Evolutionary conservation across 2,113 vertebrate species (phyloP), one percentile per base, ranked within the genome.

Genomic region (Taurulus bubalis): DNA sequence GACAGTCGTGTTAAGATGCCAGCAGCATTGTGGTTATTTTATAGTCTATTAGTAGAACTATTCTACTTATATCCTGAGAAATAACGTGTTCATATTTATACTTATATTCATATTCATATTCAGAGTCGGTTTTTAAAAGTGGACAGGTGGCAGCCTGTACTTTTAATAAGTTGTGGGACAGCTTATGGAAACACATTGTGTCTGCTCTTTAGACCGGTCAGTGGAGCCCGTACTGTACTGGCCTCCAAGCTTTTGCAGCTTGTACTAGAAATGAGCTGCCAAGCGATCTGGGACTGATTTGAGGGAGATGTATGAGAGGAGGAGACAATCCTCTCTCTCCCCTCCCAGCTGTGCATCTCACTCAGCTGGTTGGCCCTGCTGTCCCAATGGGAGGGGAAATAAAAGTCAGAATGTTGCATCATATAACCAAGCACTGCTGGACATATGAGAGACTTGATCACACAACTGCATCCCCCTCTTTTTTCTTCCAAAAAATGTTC

Each of bases 231-330:
- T n/a, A n/a, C 0, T 75, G 66, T 42, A 22, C 71, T 85, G 78
- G 36, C 77, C 30, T 34, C 47, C 11, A 38, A 30, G 65, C 28
- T 77, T 85, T 36, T 76, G 70, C 85, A 77, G 85, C 77, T 88
- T 84, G 84, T 92, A 60, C 75, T 58, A 75, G 56, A 87, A 45
- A 84, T 84, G 83, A 85, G 72, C 65, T 88, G 90, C 91, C 89
- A 90, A 72, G 67, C 24, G 56, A 69, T 90, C 91, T 92, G 92
- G 86, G 81, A 87, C 71, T 89, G 85, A 91, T 91, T 90, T 90
- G 80, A 82, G 68, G 55, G 70, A 85, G 77, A 91, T 93, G 89
- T 90, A 90, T 90, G 81, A 79, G 91, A 87, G 89, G 91, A 90
- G 90, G 90, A 88, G 87, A 79, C 55, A 42, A 24, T 42, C 45